Conservation (phyloP, 1,140 invertebrate genomes). For the Brachionus rotundiformis region DNA sequence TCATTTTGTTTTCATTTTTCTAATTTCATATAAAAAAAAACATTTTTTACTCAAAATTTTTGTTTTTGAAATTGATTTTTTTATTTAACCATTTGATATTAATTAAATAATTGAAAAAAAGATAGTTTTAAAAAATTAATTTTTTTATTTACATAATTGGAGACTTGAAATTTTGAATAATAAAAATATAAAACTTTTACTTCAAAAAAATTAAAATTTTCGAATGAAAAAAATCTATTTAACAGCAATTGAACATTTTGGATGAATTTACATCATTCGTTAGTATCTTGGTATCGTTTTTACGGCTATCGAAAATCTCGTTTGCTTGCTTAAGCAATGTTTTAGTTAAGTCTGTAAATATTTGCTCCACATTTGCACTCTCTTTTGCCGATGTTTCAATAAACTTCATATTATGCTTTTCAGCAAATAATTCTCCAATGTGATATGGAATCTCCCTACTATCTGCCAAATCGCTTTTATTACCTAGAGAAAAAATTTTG, state of each 20-base stretch:
- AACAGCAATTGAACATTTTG: constrained; percentile 28
- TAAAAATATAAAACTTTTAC: background rate
- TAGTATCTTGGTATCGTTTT: background rate
- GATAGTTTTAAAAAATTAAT: too few species aligned
- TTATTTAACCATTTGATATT: too few species aligned
- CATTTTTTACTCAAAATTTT: too few species aligned
- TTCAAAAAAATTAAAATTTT: background rate
- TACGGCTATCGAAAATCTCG: constrained; percentile 51
- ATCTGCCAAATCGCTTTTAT: constrained; percentile 92
- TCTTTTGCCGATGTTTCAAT: constrained; percentile 63
- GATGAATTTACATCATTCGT: background rate
- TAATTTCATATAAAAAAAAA: too few species aligned
- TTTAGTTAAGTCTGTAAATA: constrained; percentile 88
- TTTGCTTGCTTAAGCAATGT: constrained; percentile 59
- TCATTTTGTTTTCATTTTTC: too few species aligned
- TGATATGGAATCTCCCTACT: constrained; percentile 83
- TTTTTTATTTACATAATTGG: too few species aligned
- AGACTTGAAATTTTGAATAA: too few species aligned
- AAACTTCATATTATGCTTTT: constrained; percentile 85
- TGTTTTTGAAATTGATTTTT: too few species aligned
- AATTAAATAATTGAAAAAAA: too few species aligned
- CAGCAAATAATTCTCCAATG: constrained; percentile 92
- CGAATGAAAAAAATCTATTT: too few species aligned
- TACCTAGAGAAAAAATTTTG: constrained; percentile 59
- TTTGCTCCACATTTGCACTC: constrained; percentile 63